Conservation (phyloP, 2,113 vertebrate species). For the Mormyrus iriodes region DNA sequence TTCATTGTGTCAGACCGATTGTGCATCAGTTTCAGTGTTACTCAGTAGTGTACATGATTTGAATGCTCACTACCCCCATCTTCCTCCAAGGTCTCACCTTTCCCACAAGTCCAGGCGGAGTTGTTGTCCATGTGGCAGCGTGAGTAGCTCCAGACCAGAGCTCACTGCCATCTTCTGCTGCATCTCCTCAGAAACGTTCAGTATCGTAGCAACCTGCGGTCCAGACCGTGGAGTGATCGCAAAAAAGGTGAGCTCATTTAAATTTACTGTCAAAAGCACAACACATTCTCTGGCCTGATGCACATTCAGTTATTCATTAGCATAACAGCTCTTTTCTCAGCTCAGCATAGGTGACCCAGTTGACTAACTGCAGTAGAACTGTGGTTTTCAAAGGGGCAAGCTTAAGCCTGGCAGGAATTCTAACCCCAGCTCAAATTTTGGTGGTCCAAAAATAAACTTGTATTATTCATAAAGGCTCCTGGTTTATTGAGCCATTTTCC, state of each 20-base stretch:
- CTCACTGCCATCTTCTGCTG: conserved; percentile 85
- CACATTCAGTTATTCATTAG: background rate
- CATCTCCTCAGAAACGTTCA: conserved; percentile 75
- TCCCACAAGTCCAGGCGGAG: conserved; percentile 87
- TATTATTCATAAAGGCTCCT: background rate
- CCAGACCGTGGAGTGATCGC: background rate
- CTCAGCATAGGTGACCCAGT: background rate
- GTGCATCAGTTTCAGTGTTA: background rate
- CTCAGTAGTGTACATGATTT: background rate
- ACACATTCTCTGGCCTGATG: background rate
- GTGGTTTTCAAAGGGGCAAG: background rate
- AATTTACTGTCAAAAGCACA: background rate
- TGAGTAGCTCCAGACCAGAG: conserved; percentile 88
- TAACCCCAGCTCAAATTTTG: background rate
- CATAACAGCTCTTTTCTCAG: background rate
- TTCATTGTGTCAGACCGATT: background rate
- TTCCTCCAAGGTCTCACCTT: conserved; percentile 61
- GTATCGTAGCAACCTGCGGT: conserved; percentile 80
- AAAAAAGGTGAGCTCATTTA: conserved; percentile 5
- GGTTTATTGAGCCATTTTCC: background rate
- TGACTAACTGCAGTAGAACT: background rate
- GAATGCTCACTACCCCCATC: background rate
- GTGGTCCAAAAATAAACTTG: background rate
- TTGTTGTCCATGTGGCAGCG: conserved; percentile 86
- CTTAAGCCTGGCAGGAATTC: background rate